Base-by-base conservation (phyloP, 2,113 vertebrate species). In the Rhadina sibilatrix region DNA sequence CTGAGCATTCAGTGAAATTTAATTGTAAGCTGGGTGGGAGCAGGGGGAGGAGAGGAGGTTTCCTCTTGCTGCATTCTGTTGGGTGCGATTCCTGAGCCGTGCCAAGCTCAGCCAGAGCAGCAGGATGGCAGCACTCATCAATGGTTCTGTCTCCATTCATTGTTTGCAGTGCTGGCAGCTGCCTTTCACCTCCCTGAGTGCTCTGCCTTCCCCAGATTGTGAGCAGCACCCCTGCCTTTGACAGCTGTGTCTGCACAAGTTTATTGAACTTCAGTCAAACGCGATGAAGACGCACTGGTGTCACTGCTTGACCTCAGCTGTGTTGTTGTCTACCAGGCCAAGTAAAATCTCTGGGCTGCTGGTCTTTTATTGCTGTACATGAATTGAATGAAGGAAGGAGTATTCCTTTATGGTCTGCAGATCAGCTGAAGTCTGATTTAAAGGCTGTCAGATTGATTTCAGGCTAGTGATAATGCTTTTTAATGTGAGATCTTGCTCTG, bases 361-460 rank as follows among this genome's bases (percentile, higher is more conserved):
- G 19, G 17, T 44, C 53, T 82, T 78, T 84, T 70, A 80, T 70
- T 93, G 74, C 56, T 94, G n/a, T 27, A 37, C 56, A 33, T 6
- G 37, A 50, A 63, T 15, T 47, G 85, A 57, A 53, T 23, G 18
- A 46, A 38, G 71, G 42, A 47, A 68, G 30, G 71, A 38, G 30
- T 27, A 46, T 66, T 61, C 46, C 84, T 86, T 47, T 40, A 30
- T 42, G 54, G 46, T 49, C 78, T 59, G 38, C 46, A 56, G 49
- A 87, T 83, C 49, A 38, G 75, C 47, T 74, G 35, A 89, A 76
- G 33, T 78, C 59, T 68, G 63, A 83, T 75, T 74, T 86, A 80
- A 44, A 89, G 74, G 38, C 12, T 90, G 91, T 56, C 37, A 46
- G 42, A 89, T 93, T 90, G 54, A 76, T 86, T 93, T 95, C 74